Conservation (phyloP, 2,113 vertebrate genomes). For the Sisor rabdophorus region DNA sequence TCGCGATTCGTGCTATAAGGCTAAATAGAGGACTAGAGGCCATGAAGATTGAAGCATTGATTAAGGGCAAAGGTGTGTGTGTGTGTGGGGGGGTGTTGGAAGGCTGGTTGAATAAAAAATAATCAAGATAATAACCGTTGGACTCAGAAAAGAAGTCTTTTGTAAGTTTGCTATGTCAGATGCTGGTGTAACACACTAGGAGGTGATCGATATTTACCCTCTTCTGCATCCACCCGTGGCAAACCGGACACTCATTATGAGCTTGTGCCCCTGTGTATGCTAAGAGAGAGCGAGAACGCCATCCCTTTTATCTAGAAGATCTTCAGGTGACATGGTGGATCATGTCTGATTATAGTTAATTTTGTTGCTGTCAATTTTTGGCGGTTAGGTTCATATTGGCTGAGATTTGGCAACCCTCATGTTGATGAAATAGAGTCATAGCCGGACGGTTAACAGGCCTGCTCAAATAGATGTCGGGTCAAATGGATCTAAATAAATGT, state of each 20-base stretch:
- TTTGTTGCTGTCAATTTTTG: neutral
- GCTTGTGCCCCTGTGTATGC: neutral
- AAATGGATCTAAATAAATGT: neutral
- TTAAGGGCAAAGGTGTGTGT: no score
- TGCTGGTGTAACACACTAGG: neutral
- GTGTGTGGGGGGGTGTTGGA: no score
- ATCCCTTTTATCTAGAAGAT: neutral
- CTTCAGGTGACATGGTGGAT: neutral
- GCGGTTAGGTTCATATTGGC: neutral
- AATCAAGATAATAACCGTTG: neutral
- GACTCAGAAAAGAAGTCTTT: neutral
- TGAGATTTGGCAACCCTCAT: neutral
- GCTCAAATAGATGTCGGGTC: no score
- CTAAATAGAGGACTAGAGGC: no score
- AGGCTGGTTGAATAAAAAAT: no score
- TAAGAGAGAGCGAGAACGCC: neutral
- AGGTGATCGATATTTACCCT: neutral
- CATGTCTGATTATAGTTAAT: neutral
- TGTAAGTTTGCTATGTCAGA: neutral
- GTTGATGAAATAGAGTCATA: neutral
- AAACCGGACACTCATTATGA: neutral
- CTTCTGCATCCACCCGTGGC: neutral
- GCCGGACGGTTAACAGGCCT: neutral
- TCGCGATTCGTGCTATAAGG: no score
- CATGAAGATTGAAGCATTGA: no score